These are phyloP conservation scores for Lucilia sericata DNA, from an alignment of 1,140 invertebrate species.

Conservation along the genomic window DNA sequence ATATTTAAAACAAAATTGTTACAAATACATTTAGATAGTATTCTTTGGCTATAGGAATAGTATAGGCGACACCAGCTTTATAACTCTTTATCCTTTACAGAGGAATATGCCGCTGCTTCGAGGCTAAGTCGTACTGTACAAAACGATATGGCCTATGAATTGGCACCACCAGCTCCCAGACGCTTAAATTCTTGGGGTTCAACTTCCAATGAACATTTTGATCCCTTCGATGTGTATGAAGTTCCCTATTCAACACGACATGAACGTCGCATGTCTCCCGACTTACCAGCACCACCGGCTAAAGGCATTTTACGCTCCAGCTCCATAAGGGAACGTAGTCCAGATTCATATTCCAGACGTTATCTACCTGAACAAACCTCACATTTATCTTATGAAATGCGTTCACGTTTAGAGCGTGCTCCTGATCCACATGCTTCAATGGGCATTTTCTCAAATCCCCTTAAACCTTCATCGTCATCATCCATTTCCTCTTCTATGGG, in stretches of 20 bases:
- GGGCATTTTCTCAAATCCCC: conserved; percentile 70
- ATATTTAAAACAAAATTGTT: too few relatives aligned
- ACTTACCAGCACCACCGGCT: conserved; percentile 51
- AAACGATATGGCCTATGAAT: conserved; percentile 47
- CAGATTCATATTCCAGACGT: conserved; percentile 53
- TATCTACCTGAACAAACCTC: conserved; percentile 55
- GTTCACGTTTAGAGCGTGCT: conserved; percentile 58
- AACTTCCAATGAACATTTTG: conserved; percentile 50
- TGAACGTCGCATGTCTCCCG: conserved; percentile 49
- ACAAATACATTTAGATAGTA: too few relatives aligned
- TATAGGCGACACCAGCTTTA: too few relatives aligned
- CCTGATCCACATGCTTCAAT: conserved; percentile 69
- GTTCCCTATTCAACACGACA: conserved; percentile 53
- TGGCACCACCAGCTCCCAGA: conserved; percentile 37
- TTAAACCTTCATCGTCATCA: conserved; percentile 51
- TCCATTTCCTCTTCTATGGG: conserved; percentile 70
- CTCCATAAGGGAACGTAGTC: conserved; percentile 44
- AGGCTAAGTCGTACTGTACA: conserved; percentile 49
- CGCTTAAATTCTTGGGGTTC: conserved; percentile 50
- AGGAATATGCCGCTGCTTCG: conserved; percentile 55
- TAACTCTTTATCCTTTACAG: conserved; percentile 46
- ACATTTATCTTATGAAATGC: conserved; percentile 63
- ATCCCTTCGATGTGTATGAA: conserved; percentile 65
- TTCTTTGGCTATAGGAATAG: too few relatives aligned
- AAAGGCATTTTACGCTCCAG: conserved; percentile 50